Percentiles rank a stretch among this genome's conserved stretches.
Evolutionary conservation across 2,113 vertebrate species (phyloP).

Genomic region (Acinonyx jubatus): DNA sequence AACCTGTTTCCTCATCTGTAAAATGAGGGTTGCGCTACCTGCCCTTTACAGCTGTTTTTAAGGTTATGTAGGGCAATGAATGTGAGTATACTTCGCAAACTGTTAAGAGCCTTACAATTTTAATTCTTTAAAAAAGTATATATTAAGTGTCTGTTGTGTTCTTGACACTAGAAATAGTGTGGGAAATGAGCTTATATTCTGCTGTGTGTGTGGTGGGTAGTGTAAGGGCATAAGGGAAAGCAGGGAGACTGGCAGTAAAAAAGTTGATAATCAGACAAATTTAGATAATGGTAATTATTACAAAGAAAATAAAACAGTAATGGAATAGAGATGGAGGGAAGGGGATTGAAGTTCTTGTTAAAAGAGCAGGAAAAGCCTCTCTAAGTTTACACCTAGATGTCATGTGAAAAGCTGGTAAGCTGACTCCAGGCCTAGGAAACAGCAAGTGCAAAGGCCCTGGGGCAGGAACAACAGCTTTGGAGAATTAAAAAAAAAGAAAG

Average conservation of each 20-base stretch:
- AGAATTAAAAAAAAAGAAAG: neutral
- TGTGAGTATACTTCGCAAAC: neutral
- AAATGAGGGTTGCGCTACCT: neutral
- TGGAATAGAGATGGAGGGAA: neutral
- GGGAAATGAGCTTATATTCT: constrained; percentile 11
- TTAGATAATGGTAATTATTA: neutral
- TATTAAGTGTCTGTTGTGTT: constrained; percentile 5
- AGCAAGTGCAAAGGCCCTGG: neutral
- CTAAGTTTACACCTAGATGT: neutral
- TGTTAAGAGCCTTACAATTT: neutral
- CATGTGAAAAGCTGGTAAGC: neutral
- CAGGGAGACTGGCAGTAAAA: neutral
- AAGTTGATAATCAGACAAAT: neutral
- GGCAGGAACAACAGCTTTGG: neutral
- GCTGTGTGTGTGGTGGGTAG: neutral
- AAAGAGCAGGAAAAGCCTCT: neutral
- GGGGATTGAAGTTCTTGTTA: neutral
- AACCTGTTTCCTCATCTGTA: neutral
- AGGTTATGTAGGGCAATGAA: neutral
- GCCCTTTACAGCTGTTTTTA: neutral
- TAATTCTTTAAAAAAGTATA: neutral
- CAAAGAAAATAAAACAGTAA: neutral
- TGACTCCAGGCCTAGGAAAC: neutral
- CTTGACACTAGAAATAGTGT: neutral
- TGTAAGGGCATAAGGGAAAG: neutral